Conservation (phyloP, 2,113 vertebrate genomes). For the Lamprologus sp. region DNA sequence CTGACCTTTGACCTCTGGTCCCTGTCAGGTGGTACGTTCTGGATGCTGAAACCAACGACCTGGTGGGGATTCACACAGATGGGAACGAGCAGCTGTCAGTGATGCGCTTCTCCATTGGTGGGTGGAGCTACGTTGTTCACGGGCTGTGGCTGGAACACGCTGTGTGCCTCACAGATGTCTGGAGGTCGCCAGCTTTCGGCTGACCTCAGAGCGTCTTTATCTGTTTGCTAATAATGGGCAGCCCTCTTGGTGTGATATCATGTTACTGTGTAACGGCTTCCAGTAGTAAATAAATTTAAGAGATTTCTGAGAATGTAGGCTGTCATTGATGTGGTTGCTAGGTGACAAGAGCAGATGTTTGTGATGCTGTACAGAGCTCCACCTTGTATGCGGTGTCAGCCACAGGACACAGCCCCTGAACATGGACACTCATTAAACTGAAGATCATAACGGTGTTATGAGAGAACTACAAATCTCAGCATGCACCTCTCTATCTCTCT, state of each 20-base stretch:
- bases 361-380: background rate
- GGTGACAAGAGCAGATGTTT: background rate
- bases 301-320: background rate
- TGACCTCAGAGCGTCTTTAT: background rate
- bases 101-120: conserved; percentile 93
- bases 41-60: conserved; percentile 91
- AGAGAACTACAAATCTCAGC: background rate
- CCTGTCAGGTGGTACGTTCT: conserved; percentile 89
- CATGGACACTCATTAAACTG: background rate
- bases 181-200: background rate
- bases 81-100: conserved; percentile 96
- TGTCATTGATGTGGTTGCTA: background rate
- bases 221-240: background rate
- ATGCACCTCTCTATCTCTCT: background rate
- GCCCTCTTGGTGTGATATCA: background rate
- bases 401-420: background rate
- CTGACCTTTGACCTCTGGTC: background rate
- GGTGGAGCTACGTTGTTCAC: conserved; percentile 30
- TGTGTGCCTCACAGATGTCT: background rate
- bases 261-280: background rate
- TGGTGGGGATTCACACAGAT: conserved; percentile 95
- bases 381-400: background rate
- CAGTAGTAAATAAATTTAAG: background rate
- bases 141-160: background rate
- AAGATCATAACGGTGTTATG: background rate